A percentile compares a stretch with the other conserved stretches of the same genome.
These are phyloP conservation scores for Drosophila melanogaster DNA, from an alignment of 1,140 invertebrate genomes.

Conservation along the genomic window DNA sequence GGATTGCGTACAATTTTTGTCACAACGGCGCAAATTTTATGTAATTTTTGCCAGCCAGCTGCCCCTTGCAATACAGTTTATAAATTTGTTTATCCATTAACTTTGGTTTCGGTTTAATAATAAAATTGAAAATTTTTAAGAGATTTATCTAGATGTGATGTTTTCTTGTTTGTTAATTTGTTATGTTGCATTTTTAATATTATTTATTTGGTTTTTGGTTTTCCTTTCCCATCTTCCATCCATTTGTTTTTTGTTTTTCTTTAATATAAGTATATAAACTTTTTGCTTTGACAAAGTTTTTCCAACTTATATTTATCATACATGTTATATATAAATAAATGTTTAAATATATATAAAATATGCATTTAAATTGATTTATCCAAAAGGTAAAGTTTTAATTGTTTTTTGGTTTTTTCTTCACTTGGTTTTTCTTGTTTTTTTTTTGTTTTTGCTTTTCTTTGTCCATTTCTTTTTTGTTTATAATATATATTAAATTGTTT, in stretches of 20 bases:
- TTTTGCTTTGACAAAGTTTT: constrained; percentile 75
- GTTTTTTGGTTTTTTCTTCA: constrained; percentile 39
- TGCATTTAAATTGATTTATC: constrained; percentile 80
- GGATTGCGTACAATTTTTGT: constrained; percentile 70
- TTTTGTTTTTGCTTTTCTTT: constrained; percentile 40
- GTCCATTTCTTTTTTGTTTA: constrained; percentile 25
- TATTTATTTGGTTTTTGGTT: constrained; percentile 59
- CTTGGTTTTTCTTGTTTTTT: constrained; percentile 45
- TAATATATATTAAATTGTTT: constrained; percentile 56
- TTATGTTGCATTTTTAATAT: constrained; percentile 74
- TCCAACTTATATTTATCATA: constrained; percentile 72
- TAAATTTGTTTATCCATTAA: constrained; percentile 80
- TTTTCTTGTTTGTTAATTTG: constrained; percentile 66
- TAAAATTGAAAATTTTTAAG: constrained; percentile 83
- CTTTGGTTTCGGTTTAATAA: constrained; percentile 74
- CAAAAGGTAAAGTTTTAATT: constrained; percentile 81
- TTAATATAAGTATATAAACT: constrained; percentile 80
- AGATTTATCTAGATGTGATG: constrained; percentile 82
- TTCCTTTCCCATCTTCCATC: constrained; percentile 24
- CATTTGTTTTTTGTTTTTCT: constrained; percentile 40
- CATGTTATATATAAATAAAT: constrained; percentile 76
- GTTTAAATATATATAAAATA: constrained; percentile 81
- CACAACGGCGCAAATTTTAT: constrained; percentile 58
- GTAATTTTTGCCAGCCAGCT: constrained; percentile 64
- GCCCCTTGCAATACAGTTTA: constrained; percentile 65